Conservation (phyloP, 2,797 vertebrate genomes). For the Bucorvus abyssinicus region DNA sequence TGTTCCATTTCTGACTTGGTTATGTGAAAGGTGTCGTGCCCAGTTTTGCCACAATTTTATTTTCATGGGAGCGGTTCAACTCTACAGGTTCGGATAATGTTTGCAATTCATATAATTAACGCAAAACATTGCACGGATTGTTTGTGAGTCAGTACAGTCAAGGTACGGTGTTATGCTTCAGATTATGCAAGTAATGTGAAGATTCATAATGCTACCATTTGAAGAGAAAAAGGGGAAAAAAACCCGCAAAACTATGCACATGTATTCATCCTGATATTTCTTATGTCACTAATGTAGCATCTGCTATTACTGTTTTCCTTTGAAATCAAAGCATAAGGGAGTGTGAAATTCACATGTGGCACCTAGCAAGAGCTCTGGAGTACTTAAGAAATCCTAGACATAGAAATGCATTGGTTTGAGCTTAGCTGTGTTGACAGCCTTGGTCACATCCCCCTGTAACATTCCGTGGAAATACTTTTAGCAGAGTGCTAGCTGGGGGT, state of each 20-base stretch:
- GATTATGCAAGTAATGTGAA: neutral
- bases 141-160: neutral
- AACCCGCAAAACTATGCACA: accelerated
- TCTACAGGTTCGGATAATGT: neutral
- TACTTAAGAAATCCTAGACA: neutral
- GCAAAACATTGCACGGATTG: neutral
- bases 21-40: neutral
- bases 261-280: neutral
- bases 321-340: neutral
- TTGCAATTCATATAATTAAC: neutral
- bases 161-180: neutral
- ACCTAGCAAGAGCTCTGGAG: neutral
- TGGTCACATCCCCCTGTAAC: neutral
- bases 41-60: neutral
- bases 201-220: neutral
- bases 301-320: neutral
- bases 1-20: neutral
- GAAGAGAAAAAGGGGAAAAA: neutral
- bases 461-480: neutral
- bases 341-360: neutral
- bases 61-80: neutral
- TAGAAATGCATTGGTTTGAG: neutral
- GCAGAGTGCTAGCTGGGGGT: neutral
- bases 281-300: neutral
- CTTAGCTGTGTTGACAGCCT: neutral